Percentiles rank a stretch among this genome's conserved stretches.
These are phyloP conservation scores for Acropternis orthonyx DNA, from an alignment of 2,797 vertebrate species.

Conservation along the genomic window DNA sequence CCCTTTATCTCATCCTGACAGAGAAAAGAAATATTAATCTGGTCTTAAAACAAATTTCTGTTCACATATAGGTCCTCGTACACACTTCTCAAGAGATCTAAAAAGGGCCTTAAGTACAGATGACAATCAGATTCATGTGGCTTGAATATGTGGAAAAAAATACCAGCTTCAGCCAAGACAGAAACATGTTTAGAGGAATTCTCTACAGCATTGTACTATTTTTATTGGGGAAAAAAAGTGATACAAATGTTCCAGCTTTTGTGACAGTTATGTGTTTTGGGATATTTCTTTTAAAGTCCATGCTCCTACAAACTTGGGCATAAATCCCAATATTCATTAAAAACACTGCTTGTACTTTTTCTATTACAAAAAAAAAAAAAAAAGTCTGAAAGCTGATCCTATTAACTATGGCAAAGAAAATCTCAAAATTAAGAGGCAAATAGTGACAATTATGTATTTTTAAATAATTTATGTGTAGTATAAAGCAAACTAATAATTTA, in stretches of 20 bases:
- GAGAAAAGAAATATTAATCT: background rate
- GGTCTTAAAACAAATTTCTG: background rate
- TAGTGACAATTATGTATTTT: background rate
- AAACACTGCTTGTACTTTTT: background rate
- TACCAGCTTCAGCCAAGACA: background rate
- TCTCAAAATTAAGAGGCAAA: background rate
- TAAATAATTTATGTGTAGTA: background rate
- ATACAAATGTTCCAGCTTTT: background rate
- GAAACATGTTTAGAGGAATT: background rate
- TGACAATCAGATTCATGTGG: background rate
- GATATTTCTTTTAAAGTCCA: background rate
- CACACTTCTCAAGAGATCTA: background rate
- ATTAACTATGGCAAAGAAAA: background rate
- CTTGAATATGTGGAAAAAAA: background rate
- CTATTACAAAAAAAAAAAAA: background rate
- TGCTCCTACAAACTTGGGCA: background rate
- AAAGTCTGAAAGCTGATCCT: background rate
- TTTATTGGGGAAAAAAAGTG: background rate
- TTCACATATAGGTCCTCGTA: background rate
- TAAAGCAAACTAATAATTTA: background rate
- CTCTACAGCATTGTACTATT: background rate
- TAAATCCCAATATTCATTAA: background rate
- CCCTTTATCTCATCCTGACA: background rate
- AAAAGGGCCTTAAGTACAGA: background rate
- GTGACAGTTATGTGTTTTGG: fast-evolving